Base-by-base conservation (phyloP, 2,888 invertebrate species). In the Drosophila kuntzei region DNA sequence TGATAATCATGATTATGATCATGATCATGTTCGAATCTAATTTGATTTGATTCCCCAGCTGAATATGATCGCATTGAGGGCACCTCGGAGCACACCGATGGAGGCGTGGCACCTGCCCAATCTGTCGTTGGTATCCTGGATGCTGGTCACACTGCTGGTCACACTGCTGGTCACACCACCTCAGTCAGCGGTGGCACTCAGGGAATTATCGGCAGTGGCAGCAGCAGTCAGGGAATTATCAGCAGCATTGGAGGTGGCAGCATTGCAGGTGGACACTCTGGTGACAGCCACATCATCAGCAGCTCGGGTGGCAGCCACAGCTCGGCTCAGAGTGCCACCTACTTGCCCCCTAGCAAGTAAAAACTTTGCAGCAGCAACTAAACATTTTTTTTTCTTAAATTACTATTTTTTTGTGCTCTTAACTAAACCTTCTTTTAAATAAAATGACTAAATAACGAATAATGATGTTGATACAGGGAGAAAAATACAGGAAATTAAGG, bases 31-130 rank as follows among this genome's bases (percentile, higher is more conserved):
- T n/a, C n/a, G n/a, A n/a, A n/a, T n/a, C n/a, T n/a, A n/a, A n/a
- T n/a, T n/a, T n/a, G n/a, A n/a, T n/a, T n/a, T n/a, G 6, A 20
- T 7, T 22, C 20, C 6, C 0, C 67, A 91, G 91, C 91, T 54
- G 90, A 91, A 81, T 91, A 91, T 62, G 91, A 91, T 76, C 79
- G 79, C 53, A 81, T 91, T 65, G 88, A 91, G 68, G 91, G 91
- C 47, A 82, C 87, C 16, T 91, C 91, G n/a, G 90, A 91, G 75
- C 76, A 90, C 55, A 84, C 85, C 41, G 87, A 91, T 60, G 91
- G 87, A 50, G 91, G 91, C 27, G 79, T 90, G 53, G 91, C 91
- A n/a, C 91, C 89, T 11, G 84, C 90, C 14, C 89, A 90, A 46
- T 91, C 91, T 25, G 91, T 91, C n/a, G 89, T 91, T 22, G 91